Conservation (phyloP, 2,888 invertebrate genomes). For the Drosophila sordidula region DNA sequence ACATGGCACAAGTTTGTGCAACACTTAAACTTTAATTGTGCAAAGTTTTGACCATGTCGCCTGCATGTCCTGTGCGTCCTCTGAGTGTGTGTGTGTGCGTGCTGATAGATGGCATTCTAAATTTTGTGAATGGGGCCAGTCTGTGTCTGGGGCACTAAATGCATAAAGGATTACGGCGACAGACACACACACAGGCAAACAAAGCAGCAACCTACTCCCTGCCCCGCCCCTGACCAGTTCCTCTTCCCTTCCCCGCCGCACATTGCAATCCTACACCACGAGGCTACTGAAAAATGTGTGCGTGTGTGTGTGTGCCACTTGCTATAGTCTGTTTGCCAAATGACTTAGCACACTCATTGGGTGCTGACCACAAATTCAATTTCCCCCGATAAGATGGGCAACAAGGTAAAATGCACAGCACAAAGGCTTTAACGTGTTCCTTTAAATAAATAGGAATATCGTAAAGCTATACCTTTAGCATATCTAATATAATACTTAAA, state of each 20-base stretch:
- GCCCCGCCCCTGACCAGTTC: conserved; percentile 4
- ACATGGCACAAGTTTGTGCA: conserved; percentile 74
- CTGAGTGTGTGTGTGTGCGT: conserved; percentile 34
- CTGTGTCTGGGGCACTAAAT: conserved; percentile 64
- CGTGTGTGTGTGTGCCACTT: conserved; percentile 24
- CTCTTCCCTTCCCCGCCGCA: conserved; percentile 6
- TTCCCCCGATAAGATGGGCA: conserved; percentile 53
- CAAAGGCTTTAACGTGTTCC: conserved; percentile 10
- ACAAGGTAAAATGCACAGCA: conserved; percentile 11
- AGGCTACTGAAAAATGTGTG: conserved; percentile 46
- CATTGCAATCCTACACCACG: conserved; percentile 33
- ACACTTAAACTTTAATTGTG: conserved; percentile 82
- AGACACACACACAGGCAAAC: conserved; percentile 18
- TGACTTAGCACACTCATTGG: conserved; percentile 75
- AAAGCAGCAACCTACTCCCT: conserved; percentile 7
- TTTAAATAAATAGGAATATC: conserved; percentile 8
- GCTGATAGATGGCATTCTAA: conserved; percentile 75
- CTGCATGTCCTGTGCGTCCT: conserved; percentile 50
- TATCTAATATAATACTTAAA: neutral
- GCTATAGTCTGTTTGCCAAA: conserved; percentile 66
- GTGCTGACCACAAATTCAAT: conserved; percentile 73
- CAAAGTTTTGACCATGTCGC: conserved; percentile 76
- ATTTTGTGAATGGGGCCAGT: conserved; percentile 76
- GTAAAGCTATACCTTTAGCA: neutral
- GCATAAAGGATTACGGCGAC: conserved; percentile 70